Evolutionary conservation across 2,888 invertebrate genomes (phyloP).

Genomic region (Melinopterus prodromus): DNA sequence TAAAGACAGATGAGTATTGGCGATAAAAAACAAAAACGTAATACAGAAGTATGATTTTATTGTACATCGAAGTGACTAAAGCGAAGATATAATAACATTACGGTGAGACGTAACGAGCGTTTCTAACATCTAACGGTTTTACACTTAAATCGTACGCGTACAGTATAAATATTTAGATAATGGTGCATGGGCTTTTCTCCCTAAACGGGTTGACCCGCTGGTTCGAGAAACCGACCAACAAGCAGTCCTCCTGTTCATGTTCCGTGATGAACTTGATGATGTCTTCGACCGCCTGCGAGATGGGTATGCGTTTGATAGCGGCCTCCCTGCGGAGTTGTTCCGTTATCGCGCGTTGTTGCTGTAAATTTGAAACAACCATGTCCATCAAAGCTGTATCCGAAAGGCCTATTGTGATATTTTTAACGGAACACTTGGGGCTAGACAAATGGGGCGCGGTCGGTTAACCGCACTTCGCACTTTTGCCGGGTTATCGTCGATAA

Average conservation of each 20-base stretch:
- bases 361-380: slow-evolving; percentile 92
- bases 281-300: slow-evolving; percentile 90
- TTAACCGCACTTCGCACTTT: slow-evolving; percentile 23
- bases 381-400: slow-evolving; percentile 90
- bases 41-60: background rate
- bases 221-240: slow-evolving; percentile 91
- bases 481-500: background rate
- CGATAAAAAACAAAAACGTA: background rate
- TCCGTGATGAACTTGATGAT: slow-evolving; percentile 91
- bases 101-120: background rate
- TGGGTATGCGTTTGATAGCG: slow-evolving; percentile 83
- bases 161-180: slow-evolving; percentile 69
- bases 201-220: slow-evolving; percentile 96
- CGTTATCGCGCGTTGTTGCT: slow-evolving; percentile 92
- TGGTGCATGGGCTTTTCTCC: slow-evolving; percentile 88
- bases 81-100: background rate
- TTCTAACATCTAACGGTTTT: background rate
- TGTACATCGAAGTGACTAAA: background rate
- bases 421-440: slow-evolving; percentile 37
- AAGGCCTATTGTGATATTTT: slow-evolving; percentile 78
- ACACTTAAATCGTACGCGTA: background rate
- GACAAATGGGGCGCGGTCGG: slow-evolving; percentile 28
- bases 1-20: too few species aligned
- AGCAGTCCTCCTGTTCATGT: slow-evolving; percentile 92
- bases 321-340: slow-evolving; percentile 94